Base-by-base conservation (phyloP, 1,140 invertebrate species). In the Lethrus apterus region DNA sequence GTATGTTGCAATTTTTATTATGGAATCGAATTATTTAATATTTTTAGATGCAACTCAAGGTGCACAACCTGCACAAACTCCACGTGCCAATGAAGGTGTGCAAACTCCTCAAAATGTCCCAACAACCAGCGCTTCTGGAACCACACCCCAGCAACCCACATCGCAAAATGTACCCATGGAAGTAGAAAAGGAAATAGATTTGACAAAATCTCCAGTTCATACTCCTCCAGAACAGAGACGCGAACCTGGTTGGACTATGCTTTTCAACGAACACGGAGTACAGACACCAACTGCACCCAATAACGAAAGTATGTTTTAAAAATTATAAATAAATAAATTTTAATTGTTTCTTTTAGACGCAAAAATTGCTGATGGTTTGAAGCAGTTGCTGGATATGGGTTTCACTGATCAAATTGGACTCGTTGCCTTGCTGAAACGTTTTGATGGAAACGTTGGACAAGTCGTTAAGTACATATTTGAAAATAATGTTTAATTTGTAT, bases 371-470 rank as follows among this genome's bases (percentile, higher is more conserved):
- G 60, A 65, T 2, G 72, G 77, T 23, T 63, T 89, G 33, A 64
- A 78, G 34, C 71, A 78, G 30, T 86, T 91, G 84, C 70, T 81
- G 59, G 64, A 74, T 2, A 92, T 91, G 88, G 88, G 88, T 20
- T 92, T 89, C 64, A 77, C 75, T 35, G 84, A 89, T 60, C 80
- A 88, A 44, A 78, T 77, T 33, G 71, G 70, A 21, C 64, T 82
- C 1, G 70, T 74, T 23, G 63, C 70, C 44, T 63, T 82, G 15
- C 55, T 83, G 44, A 67, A 72, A 45, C 64, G 70, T 4, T 75
- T 76, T 23, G 14, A 51, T 17, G 52, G 52, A 30, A 48, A 51
- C 17, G 43, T 54, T 14, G 42, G 40, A 24, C 11, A 34, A 11
- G 52, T 54, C 9, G 35, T 54, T 24, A 54, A 48, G 13, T 19